Percentiles rank a stretch among this genome's conserved stretches.
These are phyloP conservation scores for human (Homo sapiens) DNA, from an alignment of 2,113 vertebrate species.

Conservation along the genomic window DNA sequence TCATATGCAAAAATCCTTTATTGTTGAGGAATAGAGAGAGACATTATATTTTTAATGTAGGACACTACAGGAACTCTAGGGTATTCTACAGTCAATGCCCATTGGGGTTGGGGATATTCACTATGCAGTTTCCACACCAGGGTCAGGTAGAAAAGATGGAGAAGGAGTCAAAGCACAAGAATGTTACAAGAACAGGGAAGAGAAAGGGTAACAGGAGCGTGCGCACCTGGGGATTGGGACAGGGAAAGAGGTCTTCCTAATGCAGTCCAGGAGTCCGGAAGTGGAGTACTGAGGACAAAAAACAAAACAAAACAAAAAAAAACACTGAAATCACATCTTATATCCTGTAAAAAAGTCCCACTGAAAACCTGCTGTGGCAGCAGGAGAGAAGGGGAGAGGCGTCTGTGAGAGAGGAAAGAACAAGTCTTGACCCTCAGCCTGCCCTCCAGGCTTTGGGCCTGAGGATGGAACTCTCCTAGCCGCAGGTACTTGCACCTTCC, in stretches of 20 bases:
- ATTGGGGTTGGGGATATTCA: neutral
- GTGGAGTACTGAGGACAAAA: neutral
- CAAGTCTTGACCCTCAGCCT: neutral
- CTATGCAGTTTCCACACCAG: neutral
- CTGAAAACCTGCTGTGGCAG: neutral
- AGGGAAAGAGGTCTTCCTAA: neutral
- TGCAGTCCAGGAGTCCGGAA: conserved; percentile 27
- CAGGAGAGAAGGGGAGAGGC: neutral
- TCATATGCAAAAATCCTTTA: conserved; percentile 68
- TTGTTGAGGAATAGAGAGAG: conserved; percentile 32
- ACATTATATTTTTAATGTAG: neutral
- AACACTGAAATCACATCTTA: neutral
- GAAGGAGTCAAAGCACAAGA: neutral
- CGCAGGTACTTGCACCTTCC: neutral
- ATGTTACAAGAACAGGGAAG: neutral
- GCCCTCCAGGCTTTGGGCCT: neutral
- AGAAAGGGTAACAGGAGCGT: neutral
- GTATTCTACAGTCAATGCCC: neutral
- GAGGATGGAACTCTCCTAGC: neutral
- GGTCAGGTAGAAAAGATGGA: neutral
- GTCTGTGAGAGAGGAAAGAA: neutral
- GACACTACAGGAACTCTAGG: neutral
- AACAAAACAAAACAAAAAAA: neutral
- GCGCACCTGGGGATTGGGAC: neutral
- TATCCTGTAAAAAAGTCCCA: neutral